These are phyloP conservation scores for Ceratosolen solmsi DNA, from an alignment of 1,140 invertebrate species.

Conservation along the genomic window DNA sequence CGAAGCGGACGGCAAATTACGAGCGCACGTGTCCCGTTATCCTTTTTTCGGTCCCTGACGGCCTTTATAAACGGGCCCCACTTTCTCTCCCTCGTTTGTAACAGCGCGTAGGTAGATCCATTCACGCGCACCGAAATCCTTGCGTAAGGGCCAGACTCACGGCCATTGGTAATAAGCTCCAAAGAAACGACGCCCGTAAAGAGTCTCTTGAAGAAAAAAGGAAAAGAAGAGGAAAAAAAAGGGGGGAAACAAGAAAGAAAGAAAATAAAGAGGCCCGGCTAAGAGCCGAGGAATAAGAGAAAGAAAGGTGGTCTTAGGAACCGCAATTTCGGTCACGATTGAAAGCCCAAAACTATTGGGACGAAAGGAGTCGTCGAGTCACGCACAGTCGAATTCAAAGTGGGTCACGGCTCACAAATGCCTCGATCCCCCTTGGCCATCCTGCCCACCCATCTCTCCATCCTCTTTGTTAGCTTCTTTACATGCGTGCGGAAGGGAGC, in stretches of 20 bases:
- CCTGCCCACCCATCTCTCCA: neutral
- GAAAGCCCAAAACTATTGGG: neutral
- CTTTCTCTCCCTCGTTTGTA: neutral
- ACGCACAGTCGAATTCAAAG: slow-evolving; percentile 9
- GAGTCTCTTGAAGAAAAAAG: neutral
- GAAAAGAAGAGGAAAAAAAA: too few relatives aligned
- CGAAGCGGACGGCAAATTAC: neutral
- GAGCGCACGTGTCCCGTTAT: neutral
- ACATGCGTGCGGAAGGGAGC: too few relatives aligned
- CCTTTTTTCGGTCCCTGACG: neutral
- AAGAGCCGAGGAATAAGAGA: too few relatives aligned
- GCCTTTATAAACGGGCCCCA: neutral
- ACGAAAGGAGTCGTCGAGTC: neutral
- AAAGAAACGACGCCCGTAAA: neutral
- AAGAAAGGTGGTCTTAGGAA: too few relatives aligned
- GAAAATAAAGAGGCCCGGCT: too few relatives aligned
- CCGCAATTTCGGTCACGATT: too few relatives aligned
- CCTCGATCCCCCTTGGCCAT: neutral
- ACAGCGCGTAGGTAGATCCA: too few relatives aligned
- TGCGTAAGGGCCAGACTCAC: neutral
- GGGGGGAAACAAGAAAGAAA: too few relatives aligned
- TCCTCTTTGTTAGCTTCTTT: neutral
- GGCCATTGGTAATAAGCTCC: neutral
- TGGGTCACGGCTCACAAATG: neutral
- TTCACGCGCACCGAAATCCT: slow-evolving; percentile 6